These are phyloP conservation scores for Eurystomus glaucurus DNA, from an alignment of 2,797 vertebrate species.

Conservation along the genomic window DNA sequence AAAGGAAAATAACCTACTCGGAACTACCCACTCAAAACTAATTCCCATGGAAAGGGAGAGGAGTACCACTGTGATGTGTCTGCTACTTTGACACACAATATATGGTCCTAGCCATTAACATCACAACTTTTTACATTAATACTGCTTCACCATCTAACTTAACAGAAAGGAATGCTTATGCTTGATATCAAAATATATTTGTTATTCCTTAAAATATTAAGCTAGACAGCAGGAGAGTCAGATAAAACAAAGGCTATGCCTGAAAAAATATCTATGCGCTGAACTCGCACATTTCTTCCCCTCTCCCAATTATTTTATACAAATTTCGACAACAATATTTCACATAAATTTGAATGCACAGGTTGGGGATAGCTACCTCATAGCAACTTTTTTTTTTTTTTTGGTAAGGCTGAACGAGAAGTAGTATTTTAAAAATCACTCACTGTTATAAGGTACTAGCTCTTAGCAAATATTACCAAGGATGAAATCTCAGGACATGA, in stretches of 20 bases:
- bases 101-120: not conserved
- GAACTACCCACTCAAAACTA: not conserved
- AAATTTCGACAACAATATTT: not conserved
- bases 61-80: not conserved
- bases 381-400: not conserved
- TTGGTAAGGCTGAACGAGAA: no score
- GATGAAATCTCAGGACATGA: not conserved
- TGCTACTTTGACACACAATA: not conserved
- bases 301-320: not conserved
- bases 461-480: not conserved
- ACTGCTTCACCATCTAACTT: not conserved
- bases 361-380: not conserved
- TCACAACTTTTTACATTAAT: not conserved
- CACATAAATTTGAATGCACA: not conserved
- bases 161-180: not conserved
- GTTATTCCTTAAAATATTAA: not conserved
- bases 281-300: not conserved
- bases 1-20: not conserved
- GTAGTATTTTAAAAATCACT: not conserved
- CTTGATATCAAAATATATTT: not conserved
- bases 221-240: not conserved
- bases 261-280: not conserved
- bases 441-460: not conserved
- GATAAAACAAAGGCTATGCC: not conserved
- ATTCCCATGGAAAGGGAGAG: not conserved